Evolutionary conservation across 2,113 vertebrate species (phyloP), one percentile per base, ranked within the genome.

Genomic region (Menidia beryllina): DNA sequence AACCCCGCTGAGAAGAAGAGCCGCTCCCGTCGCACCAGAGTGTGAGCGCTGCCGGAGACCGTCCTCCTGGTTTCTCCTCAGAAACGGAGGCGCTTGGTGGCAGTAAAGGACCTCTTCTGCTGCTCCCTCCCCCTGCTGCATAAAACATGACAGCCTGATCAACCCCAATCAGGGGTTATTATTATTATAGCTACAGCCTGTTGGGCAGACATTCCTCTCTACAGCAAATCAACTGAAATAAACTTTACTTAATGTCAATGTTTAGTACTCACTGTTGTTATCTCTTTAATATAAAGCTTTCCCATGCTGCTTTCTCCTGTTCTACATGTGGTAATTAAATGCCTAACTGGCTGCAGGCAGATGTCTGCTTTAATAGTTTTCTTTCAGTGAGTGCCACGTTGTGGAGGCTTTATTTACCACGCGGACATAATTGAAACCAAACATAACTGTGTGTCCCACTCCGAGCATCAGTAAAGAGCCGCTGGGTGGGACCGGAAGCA

Each of bases 71-170:
- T 38, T 57, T 36, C 43, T 49, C 43, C 19, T 12, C 27, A 11
- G 4, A 38, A 14, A 21, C 7, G 25, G 9, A 43, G 36, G 82
- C 88, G 47, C 78, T 63, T 53, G 86, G 81, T 65, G 88, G 81
- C 77, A 70, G 75, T 63, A 9, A 26, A 7, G 54, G 65, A 47
- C 63, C 41, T 55, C 20, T 50, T 5, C 8, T 30, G 30, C 1
- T n/a, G 59, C 47, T 62, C 72, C 70, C 76, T 70, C 77, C 74
- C 45, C 45, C 48, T 1, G 30, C 58, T 62, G 53, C 47, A 57
- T 71, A 41, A 75, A 70, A 77, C 55, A 65, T 72, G 59, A 76
- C 19, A 2, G 6, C 39, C 19, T 4, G 17, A 47, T 26, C 26
- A 68, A 61, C 49, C n/a, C 36, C 26, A 24, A n/a, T n/a, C n/a